A percentile compares a stretch with the other conserved stretches of the same genome.
Conservation (phyloP, 2,113 vertebrate genomes). For the Arothron firmamentum region DNA sequence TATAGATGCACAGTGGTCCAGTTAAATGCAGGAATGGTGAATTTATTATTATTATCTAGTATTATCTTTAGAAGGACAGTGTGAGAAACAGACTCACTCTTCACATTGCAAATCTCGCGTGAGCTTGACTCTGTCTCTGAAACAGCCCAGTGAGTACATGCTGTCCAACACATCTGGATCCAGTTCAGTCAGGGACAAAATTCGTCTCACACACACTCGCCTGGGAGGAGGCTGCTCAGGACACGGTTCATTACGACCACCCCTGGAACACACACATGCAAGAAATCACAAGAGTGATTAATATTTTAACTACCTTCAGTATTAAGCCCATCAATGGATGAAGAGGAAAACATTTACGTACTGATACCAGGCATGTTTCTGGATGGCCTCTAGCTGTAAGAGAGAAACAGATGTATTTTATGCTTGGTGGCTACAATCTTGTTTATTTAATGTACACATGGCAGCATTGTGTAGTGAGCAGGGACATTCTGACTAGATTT, state of each 20-base stretch:
- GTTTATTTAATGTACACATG: no score
- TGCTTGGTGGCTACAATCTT: no score
- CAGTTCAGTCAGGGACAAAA: constrained; percentile 83
- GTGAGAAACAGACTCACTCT: constrained; percentile 72
- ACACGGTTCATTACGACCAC: constrained; percentile 84
- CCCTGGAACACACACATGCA: constrained; percentile 60
- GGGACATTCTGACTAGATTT: no score
- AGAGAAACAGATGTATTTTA: constrained; percentile 54
- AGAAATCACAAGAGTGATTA: neutral
- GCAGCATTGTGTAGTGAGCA: no score
- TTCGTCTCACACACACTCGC: constrained; percentile 80
- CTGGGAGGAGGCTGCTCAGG: constrained; percentile 83
- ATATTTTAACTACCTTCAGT: neutral
- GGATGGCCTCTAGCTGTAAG: constrained; percentile 86
- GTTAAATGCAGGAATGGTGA: neutral
- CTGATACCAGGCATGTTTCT: constrained; percentile 92
- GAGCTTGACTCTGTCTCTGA: constrained; percentile 84
- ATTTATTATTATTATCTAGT: neutral
- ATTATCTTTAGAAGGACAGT: neutral
- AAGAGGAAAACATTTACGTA: constrained; percentile 72
- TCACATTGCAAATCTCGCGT: constrained; percentile 86
- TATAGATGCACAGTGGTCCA: neutral
- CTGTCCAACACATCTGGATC: constrained; percentile 90
- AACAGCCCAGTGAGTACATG: constrained; percentile 90
- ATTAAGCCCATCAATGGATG: no score